Percentiles rank a stretch among this genome's conserved stretches.
phyloP scores from a whole-genome alignment of 2,888 invertebrate genomes.

The Diogma glabrata region DNA sequence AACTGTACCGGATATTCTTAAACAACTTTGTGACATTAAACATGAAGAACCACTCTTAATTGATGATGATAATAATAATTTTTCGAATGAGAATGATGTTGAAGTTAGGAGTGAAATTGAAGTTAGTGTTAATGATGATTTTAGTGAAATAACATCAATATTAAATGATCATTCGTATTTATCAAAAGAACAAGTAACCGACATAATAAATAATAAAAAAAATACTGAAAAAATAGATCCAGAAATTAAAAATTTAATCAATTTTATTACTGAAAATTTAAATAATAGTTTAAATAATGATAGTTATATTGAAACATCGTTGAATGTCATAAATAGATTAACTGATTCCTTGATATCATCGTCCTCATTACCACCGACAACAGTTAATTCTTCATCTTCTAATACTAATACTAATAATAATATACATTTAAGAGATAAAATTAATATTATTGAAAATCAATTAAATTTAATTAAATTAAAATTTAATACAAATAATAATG shows the following conservation, averaged over 20 bases:
- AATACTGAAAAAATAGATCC: not conserved
- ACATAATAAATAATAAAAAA: not conserved
- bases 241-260: not conserved
- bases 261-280: slow-evolving; percentile 1
- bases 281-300: not conserved
- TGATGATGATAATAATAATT: too few relatives aligned
- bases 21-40: not conserved
- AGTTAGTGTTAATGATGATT: too few relatives aligned
- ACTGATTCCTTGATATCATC: not conserved
- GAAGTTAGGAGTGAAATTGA: too few relatives aligned
- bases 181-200: slow-evolving; percentile 5
- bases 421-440: not conserved
- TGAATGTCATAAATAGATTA: slow-evolving; percentile 1
- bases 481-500: not conserved
- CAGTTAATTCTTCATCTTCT: not conserved
- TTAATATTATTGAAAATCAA: slow-evolving; percentile 1
- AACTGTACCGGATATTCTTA: slow-evolving; percentile 2
- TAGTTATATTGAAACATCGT: not conserved
- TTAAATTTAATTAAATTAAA: slow-evolving; percentile 1
- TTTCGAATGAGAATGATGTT: too few relatives aligned
- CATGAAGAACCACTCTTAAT: not conserved
- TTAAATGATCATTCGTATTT: slow-evolving; percentile 6
- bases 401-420: not conserved
- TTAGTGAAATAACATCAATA: not conserved
- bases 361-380: not conserved